Percentiles rank a stretch among this genome's conserved stretches.
These are phyloP conservation scores for Diarsia dahlii DNA, from an alignment of 2,888 invertebrate genomes.

Conservation along the genomic window DNA sequence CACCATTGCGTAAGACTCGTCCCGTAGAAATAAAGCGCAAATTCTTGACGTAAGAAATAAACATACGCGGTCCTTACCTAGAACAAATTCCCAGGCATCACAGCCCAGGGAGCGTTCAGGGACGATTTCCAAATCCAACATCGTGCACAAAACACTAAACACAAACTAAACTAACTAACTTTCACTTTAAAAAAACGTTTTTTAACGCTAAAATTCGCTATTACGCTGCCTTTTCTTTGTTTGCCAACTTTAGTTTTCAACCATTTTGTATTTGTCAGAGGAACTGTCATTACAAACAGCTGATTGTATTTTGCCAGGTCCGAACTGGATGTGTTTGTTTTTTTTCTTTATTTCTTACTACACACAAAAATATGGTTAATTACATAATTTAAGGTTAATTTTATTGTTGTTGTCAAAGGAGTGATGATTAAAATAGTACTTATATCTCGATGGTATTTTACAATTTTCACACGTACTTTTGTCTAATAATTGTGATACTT, in stretches of 20 bases:
- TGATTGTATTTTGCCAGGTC: constrained; percentile 89
- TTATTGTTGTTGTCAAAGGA: too few relatives aligned
- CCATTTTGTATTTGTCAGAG: constrained; percentile 91
- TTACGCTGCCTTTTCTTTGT: constrained; percentile 90
- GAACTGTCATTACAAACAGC: constrained; percentile 91
- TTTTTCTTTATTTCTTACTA: too few relatives aligned
- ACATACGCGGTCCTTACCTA: constrained; percentile 93
- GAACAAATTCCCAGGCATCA: constrained; percentile 99
- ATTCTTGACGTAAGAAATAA: constrained; percentile 89
- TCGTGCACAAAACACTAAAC: constrained; percentile 93
- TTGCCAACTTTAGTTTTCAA: constrained; percentile 91
- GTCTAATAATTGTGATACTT: not conserved
- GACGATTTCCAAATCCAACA: constrained; percentile 99
- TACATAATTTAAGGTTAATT: not conserved
- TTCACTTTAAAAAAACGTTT: constrained; percentile 85
- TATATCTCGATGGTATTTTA: not conserved
- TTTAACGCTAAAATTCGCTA: constrained; percentile 84
- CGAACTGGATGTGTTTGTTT: constrained; percentile 67
- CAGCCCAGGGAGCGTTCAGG: constrained; percentile 98
- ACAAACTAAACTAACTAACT: constrained; percentile 93
- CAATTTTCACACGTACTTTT: not conserved
- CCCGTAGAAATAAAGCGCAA: constrained; percentile 89
- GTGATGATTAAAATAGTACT: not conserved
- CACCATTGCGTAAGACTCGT: constrained; percentile 86
- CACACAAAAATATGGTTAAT: not conserved